Evolutionary conservation across 2,888 invertebrate genomes (phyloP).

Genomic region (Drosophila anomelani): DNA sequence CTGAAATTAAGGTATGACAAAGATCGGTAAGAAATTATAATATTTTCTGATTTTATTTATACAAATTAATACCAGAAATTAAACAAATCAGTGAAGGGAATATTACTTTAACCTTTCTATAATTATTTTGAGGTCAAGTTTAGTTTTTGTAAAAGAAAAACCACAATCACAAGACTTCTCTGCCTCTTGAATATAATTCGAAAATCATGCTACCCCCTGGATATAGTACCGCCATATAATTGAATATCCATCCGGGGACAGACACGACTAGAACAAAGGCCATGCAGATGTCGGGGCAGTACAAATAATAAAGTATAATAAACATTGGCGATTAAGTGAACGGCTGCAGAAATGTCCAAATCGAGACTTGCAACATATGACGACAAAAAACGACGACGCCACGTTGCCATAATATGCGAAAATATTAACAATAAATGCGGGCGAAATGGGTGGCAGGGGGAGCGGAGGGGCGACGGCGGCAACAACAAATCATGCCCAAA

Average conservation of each 20-base stretch:
- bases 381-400: conserved; percentile 51
- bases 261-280: conserved; percentile 55
- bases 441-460: conserved; percentile 17
- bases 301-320: conserved; percentile 73
- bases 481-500: conserved; percentile 83
- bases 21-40: background rate
- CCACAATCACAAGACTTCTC: background rate
- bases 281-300: conserved; percentile 70
- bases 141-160: background rate
- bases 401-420: conserved; percentile 75
- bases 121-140: conserved; percentile 7
- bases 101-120: background rate
- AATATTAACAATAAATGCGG: conserved; percentile 77
- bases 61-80: background rate
- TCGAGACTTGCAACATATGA: conserved; percentile 59
- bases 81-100: background rate
- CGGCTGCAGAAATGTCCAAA: conserved; percentile 58
- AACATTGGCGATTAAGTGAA: conserved; percentile 73
- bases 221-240: conserved; percentile 23
- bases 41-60: background rate
- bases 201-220: conserved; percentile 30
- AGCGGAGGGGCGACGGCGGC: background rate
- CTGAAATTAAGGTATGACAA: background rate
- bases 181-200: conserved; percentile 1
- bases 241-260: conserved; percentile 32